These are phyloP conservation scores for Tapera naevia DNA, from an alignment of 2,797 vertebrate genomes.

Conservation along the genomic window DNA sequence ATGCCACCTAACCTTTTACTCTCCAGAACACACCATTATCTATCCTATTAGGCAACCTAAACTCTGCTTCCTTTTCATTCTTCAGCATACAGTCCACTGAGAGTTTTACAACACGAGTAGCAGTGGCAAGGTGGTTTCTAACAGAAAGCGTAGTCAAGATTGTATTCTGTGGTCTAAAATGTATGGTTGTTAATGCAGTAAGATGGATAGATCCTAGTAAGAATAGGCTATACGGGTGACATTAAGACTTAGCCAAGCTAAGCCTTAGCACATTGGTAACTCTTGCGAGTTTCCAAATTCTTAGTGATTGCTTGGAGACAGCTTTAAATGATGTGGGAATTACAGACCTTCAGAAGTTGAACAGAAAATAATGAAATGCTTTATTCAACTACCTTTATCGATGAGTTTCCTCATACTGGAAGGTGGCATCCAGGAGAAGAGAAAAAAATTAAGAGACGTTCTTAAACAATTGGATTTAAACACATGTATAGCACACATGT, in stretches of 20 bases:
- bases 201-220: background rate
- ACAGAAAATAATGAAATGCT: background rate
- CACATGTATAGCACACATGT: accelerated
- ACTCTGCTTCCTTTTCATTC: background rate
- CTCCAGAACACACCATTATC: background rate
- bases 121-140: background rate
- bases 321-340: background rate
- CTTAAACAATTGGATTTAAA: background rate
- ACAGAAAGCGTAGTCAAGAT: accelerated
- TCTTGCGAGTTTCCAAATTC: background rate
- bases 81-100: background rate
- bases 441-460: background rate
- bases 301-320: background rate
- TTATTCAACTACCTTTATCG: background rate
- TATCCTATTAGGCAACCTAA: background rate
- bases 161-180: background rate
- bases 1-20: background rate
- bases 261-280: background rate
- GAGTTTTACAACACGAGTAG: background rate
- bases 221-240: background rate
- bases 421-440: background rate
- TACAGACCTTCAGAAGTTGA: background rate
- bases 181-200: background rate
- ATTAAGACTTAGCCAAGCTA: background rate
- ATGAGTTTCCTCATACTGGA: background rate